Base-by-base conservation (phyloP, 2,113 vertebrate genomes). In the Nothobranchius kuhntae region DNA sequence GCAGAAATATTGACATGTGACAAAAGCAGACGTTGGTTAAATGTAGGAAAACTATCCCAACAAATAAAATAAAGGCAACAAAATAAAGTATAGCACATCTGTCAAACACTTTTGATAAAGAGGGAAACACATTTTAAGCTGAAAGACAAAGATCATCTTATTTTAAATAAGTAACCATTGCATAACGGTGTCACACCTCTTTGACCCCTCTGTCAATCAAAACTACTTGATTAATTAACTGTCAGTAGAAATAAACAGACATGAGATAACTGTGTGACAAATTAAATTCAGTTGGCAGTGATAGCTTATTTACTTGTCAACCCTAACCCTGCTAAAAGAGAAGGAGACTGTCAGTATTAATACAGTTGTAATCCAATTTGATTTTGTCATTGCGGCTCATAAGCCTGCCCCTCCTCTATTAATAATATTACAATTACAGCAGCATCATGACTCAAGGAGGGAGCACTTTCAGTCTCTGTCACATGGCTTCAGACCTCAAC, bases 341-440 rank as follows among this genome's bases (percentile, higher is more conserved):
- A 52, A 82, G 65, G 14, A 63, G 54, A 56, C 61, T 56, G 62
- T 78, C 68, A 66, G 15, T 64, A 65, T 73, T 36, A 47, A 14
- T 52, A 55, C 42, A 13, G 44, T 56, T 44, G 13, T 11, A 53
- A 40, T 63, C 40, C 24, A 65, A 40, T 71, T 80, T 61, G 61
- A 21, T 35, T 66, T 56, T 51, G 45, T 62, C 45, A 35, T 42
- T n/a, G 36, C 4, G 0, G 35, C 40, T 0, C 40, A 62, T 3
- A 73, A 48, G 57, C 51, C 44, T 54, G 52, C 13, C 40, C 7
- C 26, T 78, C 51, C 24, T 21, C 9, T 1, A 2, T 40, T 30
- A 11, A 35, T 48, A 48, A 71, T 68, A 38, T 52, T 30, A 56
- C 35, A 55, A 21, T 24, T 21, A 42, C 17, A 47, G n/a, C 57